Evolutionary conservation across 2,797 vertebrate species (phyloP), one percentile per base, ranked within the genome.

Genomic region (Atherinosoma microstoma): DNA sequence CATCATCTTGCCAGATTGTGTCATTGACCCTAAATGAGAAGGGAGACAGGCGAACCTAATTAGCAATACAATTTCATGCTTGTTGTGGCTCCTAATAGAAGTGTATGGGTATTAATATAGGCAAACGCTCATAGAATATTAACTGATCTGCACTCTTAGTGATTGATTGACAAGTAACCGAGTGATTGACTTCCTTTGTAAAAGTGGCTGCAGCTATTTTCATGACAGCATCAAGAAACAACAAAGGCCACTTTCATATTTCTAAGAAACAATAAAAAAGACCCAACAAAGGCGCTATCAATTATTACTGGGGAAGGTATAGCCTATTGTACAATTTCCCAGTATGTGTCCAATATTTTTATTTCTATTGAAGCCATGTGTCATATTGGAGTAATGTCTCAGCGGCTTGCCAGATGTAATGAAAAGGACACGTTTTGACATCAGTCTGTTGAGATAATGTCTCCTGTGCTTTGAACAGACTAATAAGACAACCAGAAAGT

Each of bases 51-150:
- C 70, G 79, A 85, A 89, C 68, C 83, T 92, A 90, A 93, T 94
- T 93, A 93, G 78, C 80, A 73, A 69, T 74, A 89, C 90, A 91
- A 94, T 94, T 89, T 92, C 91, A 94, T 75, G 93, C 90, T 88
- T 93, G 89, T 92, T 93, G 89, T 91, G 90, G 81, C 84, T 82
- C 83, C 77, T 92, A 86, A 93, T 92, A 81, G 91, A 88, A 92
- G 86, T 93, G 87, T 86, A 93, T 67, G 94, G 88, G 51, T 91
- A 87, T 94, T 94, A 94, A 88, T 89, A 70, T 87, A 75, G 66
- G 73, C 83, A 90, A 91, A 92, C 91, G 84, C 89, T 64, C 65
- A 2, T 81, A 38, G 92, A 93, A 94, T 94, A 92, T 91, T 91
- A 93, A 94, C 87, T 36, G 57, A 78, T 75, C 71, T 75, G 73